These are phyloP conservation scores for Actenoides lindsayi DNA, from an alignment of 2,113 vertebrate species.

Conservation along the genomic window DNA sequence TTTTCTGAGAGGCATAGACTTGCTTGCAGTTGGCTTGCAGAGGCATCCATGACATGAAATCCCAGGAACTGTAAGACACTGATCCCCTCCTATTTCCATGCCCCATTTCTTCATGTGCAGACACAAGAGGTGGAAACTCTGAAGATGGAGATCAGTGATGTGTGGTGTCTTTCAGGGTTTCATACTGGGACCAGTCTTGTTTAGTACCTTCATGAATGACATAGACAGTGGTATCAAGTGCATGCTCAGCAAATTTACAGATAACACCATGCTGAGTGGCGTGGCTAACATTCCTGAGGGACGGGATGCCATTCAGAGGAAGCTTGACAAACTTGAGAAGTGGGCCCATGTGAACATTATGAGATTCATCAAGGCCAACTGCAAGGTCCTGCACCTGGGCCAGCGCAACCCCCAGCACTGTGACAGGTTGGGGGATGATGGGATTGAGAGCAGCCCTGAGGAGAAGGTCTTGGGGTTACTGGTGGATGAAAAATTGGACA, in stretches of 20 bases:
- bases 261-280: background rate
- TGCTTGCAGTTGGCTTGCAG: background rate
- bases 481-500: background rate
- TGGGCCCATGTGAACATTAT: background rate
- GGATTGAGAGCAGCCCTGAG: background rate
- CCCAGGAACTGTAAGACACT: background rate
- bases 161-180: background rate
- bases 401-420: background rate
- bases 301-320: background rate
- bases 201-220: background rate
- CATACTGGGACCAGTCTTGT: background rate
- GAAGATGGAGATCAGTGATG: background rate
- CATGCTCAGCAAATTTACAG: background rate
- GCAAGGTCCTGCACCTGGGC: background rate
- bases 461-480: background rate
- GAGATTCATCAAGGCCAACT: background rate
- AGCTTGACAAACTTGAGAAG: background rate
- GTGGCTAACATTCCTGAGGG: rapidly evolving
- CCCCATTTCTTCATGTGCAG: background rate
- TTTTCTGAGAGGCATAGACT: background rate
- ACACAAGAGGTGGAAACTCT: background rate
- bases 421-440: background rate
- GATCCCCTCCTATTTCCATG: background rate
- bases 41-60: background rate
- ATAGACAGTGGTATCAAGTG: background rate